Percentiles rank a stretch among this genome's conserved stretches.
Conservation (phyloP, 2,113 vertebrate species). For the Antigone vipio region DNA sequence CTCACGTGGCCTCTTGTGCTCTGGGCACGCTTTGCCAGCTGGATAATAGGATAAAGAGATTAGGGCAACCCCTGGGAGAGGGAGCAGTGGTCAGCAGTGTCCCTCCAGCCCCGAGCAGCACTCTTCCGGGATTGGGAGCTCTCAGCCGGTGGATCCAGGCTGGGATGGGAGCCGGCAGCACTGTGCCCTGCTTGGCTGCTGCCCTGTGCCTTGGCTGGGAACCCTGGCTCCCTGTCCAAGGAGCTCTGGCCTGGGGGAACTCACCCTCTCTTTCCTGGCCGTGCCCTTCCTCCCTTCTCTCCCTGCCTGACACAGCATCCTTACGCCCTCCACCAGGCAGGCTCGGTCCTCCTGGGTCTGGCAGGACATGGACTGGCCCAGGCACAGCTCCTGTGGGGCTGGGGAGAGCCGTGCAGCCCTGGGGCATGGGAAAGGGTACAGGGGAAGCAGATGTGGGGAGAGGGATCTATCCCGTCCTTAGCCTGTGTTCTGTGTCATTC, state of each 20-base stretch:
- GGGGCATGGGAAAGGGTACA: neutral
- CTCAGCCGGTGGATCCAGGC: neutral
- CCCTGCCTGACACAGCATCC: neutral
- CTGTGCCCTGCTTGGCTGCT: fast-evolving
- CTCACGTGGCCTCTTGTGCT: neutral
- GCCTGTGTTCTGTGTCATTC: neutral
- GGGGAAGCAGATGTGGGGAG: neutral
- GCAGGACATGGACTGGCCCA: neutral
- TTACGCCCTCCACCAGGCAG: neutral
- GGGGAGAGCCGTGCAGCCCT: neutral
- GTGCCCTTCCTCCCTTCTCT: neutral
- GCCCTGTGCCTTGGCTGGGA: neutral
- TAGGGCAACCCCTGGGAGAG: neutral
- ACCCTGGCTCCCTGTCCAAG: neutral
- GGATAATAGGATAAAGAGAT: neutral
- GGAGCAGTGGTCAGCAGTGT: neutral
- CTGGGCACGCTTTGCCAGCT: neutral
- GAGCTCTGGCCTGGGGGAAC: neutral
- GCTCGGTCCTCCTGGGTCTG: neutral
- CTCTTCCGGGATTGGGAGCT: neutral
- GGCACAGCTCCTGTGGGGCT: neutral
- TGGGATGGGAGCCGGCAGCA: neutral
- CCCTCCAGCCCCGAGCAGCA: neutral
- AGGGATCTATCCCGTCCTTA: neutral
- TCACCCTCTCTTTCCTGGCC: neutral